Base-by-base conservation (phyloP, 2,888 invertebrate species). In the Steromphala cineraria region DNA sequence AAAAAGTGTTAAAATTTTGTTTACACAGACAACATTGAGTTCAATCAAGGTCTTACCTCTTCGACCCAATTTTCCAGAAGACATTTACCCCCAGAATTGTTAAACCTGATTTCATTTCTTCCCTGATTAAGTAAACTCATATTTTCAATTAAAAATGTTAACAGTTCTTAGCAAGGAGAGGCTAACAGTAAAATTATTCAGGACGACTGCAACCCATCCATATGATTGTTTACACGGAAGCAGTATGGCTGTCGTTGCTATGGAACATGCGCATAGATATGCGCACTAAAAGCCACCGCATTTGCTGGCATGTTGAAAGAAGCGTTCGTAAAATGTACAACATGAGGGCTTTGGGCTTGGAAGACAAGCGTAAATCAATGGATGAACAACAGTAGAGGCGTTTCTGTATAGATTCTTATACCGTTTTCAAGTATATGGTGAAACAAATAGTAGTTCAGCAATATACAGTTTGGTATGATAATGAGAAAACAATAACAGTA, bases 1-100 rank as follows among this genome's bases (percentile, higher is more conserved):
- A 3, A 75, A 2, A 40, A 46, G 2, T n/a, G 36, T 13, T 19
- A 17, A 17, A 75, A 46, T 40, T 19, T 52, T 52, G 19, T 24
- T 31, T 53, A 21, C 24, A 52, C 3, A 5, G 21, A 52, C 31
- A 52, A 21, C 52, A 75, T 3, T 46, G 13, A 28, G 1, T 28
- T 55, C 17, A 71, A 71, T 21, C n/a, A n/a, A n/a, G n/a, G n/a
- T 40, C 36, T 17, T 87, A 93, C 93, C 91, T 93, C 93, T 89
- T 93, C 93, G 0, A 93, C 92, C 93, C 93, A 93, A 84, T 93
- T 93, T 89, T 93, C 93, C 15, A 93, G 85, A 17, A 93, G 85
- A 84, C 92, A 92, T 87, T 91, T 90, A 62, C 91, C 91, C 67
- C 89, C 90, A 17, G 92, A 91, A 83, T 93, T 93, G 79, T 91